Evolutionary conservation across 2,113 vertebrate species (phyloP), one percentile per base, ranked within the genome.

Genomic region (Epinephelus cyanopodus): DNA sequence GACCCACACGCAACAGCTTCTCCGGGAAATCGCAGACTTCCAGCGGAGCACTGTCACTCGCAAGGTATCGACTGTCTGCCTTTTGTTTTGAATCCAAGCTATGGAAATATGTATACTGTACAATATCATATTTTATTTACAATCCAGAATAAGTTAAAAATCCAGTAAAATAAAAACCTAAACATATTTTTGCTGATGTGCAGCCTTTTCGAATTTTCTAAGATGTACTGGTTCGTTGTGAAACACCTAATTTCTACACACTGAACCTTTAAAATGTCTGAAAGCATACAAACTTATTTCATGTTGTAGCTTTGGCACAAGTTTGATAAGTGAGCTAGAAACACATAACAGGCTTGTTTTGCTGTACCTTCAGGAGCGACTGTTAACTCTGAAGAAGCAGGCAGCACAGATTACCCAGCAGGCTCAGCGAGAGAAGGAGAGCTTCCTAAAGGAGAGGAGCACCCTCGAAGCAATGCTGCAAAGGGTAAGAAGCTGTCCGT

Each of bases 391-490:
- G 84, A 98, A 98, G 95, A 98, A 97, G 70, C 98, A 99, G 93
- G 95, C 96, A 13, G 94, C 80, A 83, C 97, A 98, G 86, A 97
- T 98, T 90, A 96, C 95, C 64, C 97, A 98, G 92, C 98, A 99
- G 92, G 96, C 97, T 81, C 96, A 98, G 91, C 93, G 95, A 86
- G 98, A 99, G 80, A 97, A 97, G 90, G 97, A 98, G 67, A 97
- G 96, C 92, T 99, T 99, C 91, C 89, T 97, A 73, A 98, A 97
- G 90, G 98, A 99, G 92, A 98, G 96, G 93, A 97, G 91, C 94
- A 99, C 96, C 88, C 95, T 99, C 12, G 96, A 97, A 87, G 94
- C 95, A 79, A 99, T 99, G 97, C 89, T 98, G 72, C 98, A 98
- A 81, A 96, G 97, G 85, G 98, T 98, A 94, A 74, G 91, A 90